Percentiles rank a stretch among this genome's conserved stretches.
These are phyloP conservation scores for Loripinus fragilis DNA, from an alignment of 2,888 invertebrate species.

Conservation along the genomic window DNA sequence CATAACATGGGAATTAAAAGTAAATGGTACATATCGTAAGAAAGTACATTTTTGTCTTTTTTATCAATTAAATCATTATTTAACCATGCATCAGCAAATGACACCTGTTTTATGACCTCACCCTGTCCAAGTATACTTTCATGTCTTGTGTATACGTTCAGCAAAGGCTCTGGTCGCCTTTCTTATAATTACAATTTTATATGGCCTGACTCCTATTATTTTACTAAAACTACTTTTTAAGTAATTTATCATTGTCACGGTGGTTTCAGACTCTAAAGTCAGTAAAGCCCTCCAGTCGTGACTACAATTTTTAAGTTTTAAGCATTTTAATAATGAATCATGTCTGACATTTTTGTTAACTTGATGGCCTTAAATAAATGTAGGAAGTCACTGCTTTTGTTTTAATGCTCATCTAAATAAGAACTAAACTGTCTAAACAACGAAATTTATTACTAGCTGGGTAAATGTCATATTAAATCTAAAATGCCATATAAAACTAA, in stretches of 20 bases:
- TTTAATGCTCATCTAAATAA: not conserved
- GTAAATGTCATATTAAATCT: not conserved
- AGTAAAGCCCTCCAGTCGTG: constrained; percentile 1
- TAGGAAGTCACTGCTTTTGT: not conserved
- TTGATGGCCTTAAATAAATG: not conserved
- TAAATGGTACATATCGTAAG: no score
- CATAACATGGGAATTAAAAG: no score
- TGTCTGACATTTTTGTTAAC: not conserved
- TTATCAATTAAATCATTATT: no score
- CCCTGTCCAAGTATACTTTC: no score
- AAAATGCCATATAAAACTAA: no score
- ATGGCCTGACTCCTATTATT: no score
- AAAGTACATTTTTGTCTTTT: no score
- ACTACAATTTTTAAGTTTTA: not conserved
- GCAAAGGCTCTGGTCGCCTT: no score
- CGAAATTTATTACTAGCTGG: not conserved
- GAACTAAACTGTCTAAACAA: not conserved
- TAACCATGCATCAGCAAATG: no score
- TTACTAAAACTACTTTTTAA: not conserved
- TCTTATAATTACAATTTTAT: no score
- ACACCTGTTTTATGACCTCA: no score
- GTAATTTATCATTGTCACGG: constrained; percentile 13
- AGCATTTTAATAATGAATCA: constrained; percentile 12
- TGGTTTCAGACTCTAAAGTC: constrained; percentile 1
- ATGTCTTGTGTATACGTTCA: no score